phyloP scores from a whole-genome alignment of 2,113 vertebrate species.

The Strix uralensis region DNA sequence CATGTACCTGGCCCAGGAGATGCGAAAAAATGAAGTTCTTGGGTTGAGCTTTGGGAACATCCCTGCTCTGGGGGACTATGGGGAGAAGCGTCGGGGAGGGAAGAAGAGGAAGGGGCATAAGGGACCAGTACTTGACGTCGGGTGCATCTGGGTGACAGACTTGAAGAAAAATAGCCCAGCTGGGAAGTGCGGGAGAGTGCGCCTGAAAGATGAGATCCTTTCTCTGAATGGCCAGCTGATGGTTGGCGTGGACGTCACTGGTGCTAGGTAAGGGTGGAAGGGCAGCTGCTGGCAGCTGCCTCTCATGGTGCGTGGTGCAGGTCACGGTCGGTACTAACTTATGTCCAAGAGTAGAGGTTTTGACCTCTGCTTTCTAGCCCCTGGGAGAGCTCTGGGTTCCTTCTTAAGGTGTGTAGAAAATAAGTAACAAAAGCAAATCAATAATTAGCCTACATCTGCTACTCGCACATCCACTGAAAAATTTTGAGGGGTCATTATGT shows the following conservation, averaged over 20 bases:
- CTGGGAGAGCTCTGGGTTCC: accelerated
- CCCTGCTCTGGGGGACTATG: conserved; percentile 91
- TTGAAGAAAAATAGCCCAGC: conserved; percentile 91
- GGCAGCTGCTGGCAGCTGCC: accelerated
- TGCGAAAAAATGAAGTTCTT: conserved; percentile 76
- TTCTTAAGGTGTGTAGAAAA: not conserved
- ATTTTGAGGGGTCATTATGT: not conserved
- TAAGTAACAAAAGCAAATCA: not conserved
- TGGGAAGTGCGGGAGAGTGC: conserved; percentile 83
- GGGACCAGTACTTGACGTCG: conserved; percentile 87
- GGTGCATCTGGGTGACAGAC: conserved; percentile 96
- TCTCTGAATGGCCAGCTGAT: conserved; percentile 94
- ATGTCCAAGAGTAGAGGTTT: not conserved
- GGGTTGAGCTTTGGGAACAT: conserved; percentile 95
- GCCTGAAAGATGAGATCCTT: conserved; percentile 90
- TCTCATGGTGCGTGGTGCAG: accelerated
- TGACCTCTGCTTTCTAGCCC: not conserved
- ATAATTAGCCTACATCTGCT: not conserved
- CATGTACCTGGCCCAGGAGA: conserved; percentile 81
- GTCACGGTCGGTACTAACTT: accelerated
- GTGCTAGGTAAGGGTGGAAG: conserved; percentile 85
- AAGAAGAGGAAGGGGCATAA: conserved; percentile 83
- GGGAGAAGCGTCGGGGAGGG: conserved; percentile 83
- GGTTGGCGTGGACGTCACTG: conserved; percentile 92
- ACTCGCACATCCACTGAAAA: not conserved